Evolutionary conservation across 1,140 invertebrate genomes (phyloP), one percentile per base, ranked within the genome.

Genomic region (Hyles euphorbiae): DNA sequence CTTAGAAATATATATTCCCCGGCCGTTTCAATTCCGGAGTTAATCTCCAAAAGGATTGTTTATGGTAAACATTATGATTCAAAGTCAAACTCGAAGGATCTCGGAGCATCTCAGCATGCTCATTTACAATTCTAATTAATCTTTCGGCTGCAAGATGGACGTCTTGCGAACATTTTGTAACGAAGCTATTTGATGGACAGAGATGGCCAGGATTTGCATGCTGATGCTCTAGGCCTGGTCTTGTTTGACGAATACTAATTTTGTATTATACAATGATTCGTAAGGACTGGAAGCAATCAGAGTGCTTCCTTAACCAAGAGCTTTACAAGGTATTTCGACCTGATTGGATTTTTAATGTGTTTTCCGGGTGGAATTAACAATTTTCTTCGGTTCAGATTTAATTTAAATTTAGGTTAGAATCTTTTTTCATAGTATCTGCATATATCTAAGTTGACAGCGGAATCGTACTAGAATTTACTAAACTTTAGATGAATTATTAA

Each of bases 11-110:
- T 86, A 83, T 83, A 85, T 86, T 86, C 79, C 64, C 53, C 51
- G 56, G 53, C 59, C 68, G 78, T 81, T 78, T 70, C 79, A 70
- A 81, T 86, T 78, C 75, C 70, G 63, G 76, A 65, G 70, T 74
- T 86, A 86, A 86, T 84, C 83, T 83, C 76, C 76, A 80, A 80
- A 81, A 81, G 83, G 80, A 81, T 86, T 86, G 83, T 86, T 86
- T 86, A 73, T 78, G 65, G 74, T 79, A 84, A 84, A 87, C 72
- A 87, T 78, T 78, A 68, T 79, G 80, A 84, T 83, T 80, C 67
- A 65, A 78, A 87, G 76, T 79, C 78, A 87, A 40, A 87, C 74
- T 81, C 73, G 74, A 63, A 63, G 74, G 78, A 75, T 80, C 69
- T 65, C 50, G 58, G 56, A 60, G 72, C 66, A 70, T 81, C 71